Evolutionary conservation across 2,888 invertebrate species (phyloP), one percentile per base, ranked within the genome.

Genomic region (Litoditis marina): DNA sequence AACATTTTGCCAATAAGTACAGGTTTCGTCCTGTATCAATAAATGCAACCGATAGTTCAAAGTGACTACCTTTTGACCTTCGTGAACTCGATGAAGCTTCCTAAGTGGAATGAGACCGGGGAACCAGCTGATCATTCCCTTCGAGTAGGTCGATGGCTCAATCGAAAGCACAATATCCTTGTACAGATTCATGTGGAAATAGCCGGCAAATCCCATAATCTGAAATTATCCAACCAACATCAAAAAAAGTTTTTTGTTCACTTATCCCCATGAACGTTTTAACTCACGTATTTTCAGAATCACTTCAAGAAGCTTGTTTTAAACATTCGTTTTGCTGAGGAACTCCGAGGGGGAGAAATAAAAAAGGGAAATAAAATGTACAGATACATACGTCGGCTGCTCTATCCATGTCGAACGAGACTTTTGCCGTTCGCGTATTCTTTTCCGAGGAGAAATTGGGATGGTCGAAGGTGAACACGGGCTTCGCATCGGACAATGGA

Each of bases 61-160:
- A n/a, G 53, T 19, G 13, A n/a, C 19, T 16, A 72, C 69, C 52
- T 63, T 67, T 13, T 73, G 66, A 1, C 69, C 75, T 7, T 68
- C 69, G 8, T 44, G 46, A n/a, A 78, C 69, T 28, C 72, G 53
- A 7, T 76, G 60, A n/a, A 71, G 66, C n/a, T 68, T 46, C 8
- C 79, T 44, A 7, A 83, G 69, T 19, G 96, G 95, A 83, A 96
- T 93, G 78, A 91, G 91, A 71, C 94, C 91, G 6, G 96, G 94
- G 84, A 96, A 98, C 98, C 98, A 98, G 68, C 93, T 93, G 80
- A 93, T 91, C 92, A 98, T 92, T 75, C 91, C 92, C 0, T 88
- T 87, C 25, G 94, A 92, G 83, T 92, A 91, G 0, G 91, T 91
- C 50, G 88, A 87, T 1, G 96, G 95, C 6, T 66, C 82, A 83